Conservation (phyloP, 2,888 invertebrate species). For the Melanophora roralis region DNA sequence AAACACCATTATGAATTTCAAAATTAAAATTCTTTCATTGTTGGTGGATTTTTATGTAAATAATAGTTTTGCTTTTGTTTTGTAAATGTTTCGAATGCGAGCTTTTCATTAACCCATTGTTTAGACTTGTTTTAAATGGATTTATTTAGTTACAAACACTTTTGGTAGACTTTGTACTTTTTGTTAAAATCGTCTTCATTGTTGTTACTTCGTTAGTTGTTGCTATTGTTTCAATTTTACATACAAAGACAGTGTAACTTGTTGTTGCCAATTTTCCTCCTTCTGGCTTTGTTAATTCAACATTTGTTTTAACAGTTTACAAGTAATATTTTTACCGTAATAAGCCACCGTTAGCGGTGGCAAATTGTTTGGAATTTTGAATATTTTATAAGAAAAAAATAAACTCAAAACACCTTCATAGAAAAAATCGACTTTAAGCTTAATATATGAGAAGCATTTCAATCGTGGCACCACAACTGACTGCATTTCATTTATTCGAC, state of each 20-base stretch:
- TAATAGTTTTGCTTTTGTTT: not conserved
- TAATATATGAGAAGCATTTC: too few species aligned
- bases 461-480: too few species aligned
- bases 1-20: slow-evolving; percentile 44
- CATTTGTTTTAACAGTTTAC: slow-evolving; percentile 16
- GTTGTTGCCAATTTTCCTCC: not conserved
- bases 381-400: slow-evolving; percentile 15
- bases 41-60: not conserved
- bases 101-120: slow-evolving; percentile 41
- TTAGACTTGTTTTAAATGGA: not conserved
- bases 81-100: not conserved
- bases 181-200: slow-evolving; percentile 4
- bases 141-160: not conserved
- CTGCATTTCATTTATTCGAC: too few species aligned
- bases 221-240: slow-evolving; percentile 2
- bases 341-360: slow-evolving; percentile 53
- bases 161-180: slow-evolving; percentile 45
- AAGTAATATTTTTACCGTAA: slow-evolving; percentile 60
- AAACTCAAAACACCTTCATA: too few species aligned
- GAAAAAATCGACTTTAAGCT: too few species aligned
- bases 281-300: not conserved
- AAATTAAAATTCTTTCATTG: slow-evolving; percentile 24
- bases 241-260: not conserved
- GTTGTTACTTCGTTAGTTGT: not conserved
- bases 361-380: slow-evolving; percentile 53